phyloP scores from a whole-genome alignment of 2,113 vertebrate genomes.

The Cygnus atratus region DNA sequence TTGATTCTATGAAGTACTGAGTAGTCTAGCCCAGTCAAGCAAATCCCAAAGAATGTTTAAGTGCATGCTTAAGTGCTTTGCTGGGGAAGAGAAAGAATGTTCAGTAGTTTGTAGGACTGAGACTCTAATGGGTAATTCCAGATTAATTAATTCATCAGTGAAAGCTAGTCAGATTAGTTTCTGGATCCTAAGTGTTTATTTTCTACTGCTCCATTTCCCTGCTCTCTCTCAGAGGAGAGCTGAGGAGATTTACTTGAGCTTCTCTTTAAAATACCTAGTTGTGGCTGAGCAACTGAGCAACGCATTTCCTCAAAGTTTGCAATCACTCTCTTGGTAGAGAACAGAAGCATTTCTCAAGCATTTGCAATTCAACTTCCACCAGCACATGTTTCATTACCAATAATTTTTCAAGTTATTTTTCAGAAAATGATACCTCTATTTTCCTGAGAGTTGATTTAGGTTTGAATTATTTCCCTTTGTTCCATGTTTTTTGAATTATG shows the following conservation, averaged over 20 bases:
- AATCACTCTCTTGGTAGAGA: constrained; percentile 61
- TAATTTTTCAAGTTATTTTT: constrained; percentile 35
- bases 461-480: neutral
- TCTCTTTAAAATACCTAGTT: constrained; percentile 80
- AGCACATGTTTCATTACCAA: neutral
- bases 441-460: neutral
- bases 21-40: neutral
- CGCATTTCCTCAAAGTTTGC: constrained; percentile 76
- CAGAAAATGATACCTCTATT: neutral
- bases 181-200: constrained; percentile 67
- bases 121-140: constrained; percentile 28
- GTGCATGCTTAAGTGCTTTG: neutral
- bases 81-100: neutral
- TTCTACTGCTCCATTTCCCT: constrained; percentile 61
- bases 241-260: constrained; percentile 76
- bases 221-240: constrained; percentile 69
- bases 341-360: constrained; percentile 4
- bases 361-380: constrained; percentile 19
- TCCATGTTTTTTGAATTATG: neutral
- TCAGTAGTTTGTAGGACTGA: neutral
- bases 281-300: constrained; percentile 69
- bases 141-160: constrained; percentile 25
- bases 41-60: constrained; percentile 22
- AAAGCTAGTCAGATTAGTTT: constrained; percentile 53
- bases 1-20: neutral